Base-by-base conservation (phyloP, 2,797 vertebrate species). In the Chloroceryle amazona region DNA sequence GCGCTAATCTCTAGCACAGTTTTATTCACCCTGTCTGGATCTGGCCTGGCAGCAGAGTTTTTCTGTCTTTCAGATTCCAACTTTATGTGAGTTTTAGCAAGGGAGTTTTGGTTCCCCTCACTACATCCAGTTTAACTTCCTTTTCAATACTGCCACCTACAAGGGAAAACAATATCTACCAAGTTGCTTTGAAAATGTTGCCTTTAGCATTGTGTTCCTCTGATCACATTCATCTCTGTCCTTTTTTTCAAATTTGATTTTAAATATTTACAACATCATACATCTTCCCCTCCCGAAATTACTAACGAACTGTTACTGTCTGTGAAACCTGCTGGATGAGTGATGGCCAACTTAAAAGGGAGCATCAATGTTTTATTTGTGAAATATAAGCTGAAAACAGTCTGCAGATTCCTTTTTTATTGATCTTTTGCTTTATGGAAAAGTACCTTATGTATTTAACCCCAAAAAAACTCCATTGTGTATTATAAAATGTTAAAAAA, bases 211-310 rank as follows among this genome's bases (percentile, higher is more conserved):
- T 94, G 46, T 71, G 91, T 79, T 94, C 88, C 86, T 98, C 97
- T 98, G 95, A 97, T 67, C 95, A 97, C 99, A 99, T 99, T 99
- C 99, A 99, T 99, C 99, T 99, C 98, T 99, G 99, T 99, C 99
- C 98, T 98, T 99, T 99, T 99, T 99, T 99, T 99, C 99, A 99
- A 99, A 99, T 99, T 99, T 99, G 99, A 99, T 99, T 99, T 99
- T 99, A 99, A 99, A 99, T 99, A 99, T 99, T 99, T 99, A 99
- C 99, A 99, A 98, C 98, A 97, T 99, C 99, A 99, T 99, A 99
- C 97, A 99, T 99, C 99, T 99, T 99, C 98, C 97, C 98, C 98
- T 99, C 98, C 99, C 98, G 98, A 99, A 99, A 99, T 99, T 99
- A 99, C 99, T 98, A 98, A 99, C 98, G 98, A 99, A 99, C 99